Evolutionary conservation across 2,113 vertebrate species (phyloP), one percentile per base, ranked within the genome.

Genomic region (Chauna torquata): DNA sequence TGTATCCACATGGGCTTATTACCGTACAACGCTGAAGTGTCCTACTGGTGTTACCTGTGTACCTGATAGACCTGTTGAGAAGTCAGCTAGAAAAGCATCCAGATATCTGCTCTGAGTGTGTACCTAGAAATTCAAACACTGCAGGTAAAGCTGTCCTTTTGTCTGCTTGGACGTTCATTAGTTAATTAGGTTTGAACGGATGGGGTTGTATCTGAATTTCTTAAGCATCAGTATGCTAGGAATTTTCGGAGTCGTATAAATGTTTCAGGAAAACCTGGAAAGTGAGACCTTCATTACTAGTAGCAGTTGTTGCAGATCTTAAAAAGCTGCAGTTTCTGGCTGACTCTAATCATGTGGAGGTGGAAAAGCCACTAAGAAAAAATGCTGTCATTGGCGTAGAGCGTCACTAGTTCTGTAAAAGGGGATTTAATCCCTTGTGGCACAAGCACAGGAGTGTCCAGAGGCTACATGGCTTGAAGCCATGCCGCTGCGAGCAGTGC

Each of bases 401-500:
- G 11, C 11, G 28, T 45, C 36, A 11, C 16, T 34, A 36, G 17
- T 45, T 77, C 42, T 84, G 44, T 25, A 57, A 3, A 71, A 42
- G 16, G 16, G 9, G 23, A 3, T 78, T 77, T 78, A 50, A 70
- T 10, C 27, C 23, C 78, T 38, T 7, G 11, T 74, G 50, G 13
- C 47, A 80, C 11, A 54, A 36, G 44, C 62, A 28, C 4, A 40
- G 32, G 19, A 34, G 27, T 16, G 8, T 42, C 70, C 47, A 42
- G 52, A 64, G 64, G 69, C 47, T 58, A 3, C 2, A 2, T 19
- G 28, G 30, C 36, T 20, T 59, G 78, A 62, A 79, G 64, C 64
- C 0, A 0, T 9, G 20, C 36, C 16, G 27, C 75, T 66, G 34
- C 38, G 28, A 28, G 36, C 3, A 0, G 42, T 55, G 36, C 15